Evolutionary conservation across 35 echinoderm and acorn worm species (phyloP).

Genomic region (Anneissia japonica): DNA sequence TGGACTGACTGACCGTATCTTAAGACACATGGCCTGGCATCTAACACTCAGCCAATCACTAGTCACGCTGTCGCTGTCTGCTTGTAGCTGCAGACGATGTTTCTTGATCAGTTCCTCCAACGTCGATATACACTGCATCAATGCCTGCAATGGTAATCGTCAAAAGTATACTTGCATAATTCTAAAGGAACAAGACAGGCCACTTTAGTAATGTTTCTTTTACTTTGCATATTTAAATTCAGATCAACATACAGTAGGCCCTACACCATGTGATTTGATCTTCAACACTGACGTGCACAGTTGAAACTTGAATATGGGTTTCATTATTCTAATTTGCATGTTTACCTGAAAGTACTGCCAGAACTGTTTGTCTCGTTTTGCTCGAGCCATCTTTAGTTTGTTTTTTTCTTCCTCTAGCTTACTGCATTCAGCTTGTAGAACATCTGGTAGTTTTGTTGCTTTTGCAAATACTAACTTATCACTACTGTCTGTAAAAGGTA

Average conservation of each 20-base stretch:
- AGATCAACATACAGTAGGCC: too few relatives aligned
- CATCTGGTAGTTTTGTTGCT: conserved; percentile 69
- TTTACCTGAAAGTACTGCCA: conserved; percentile 87
- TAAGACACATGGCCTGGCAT: conserved; percentile 84
- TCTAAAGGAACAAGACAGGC: too few relatives aligned
- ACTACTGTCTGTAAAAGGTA: conserved; percentile 17
- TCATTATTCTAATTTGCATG: too few relatives aligned
- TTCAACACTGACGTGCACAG: too few relatives aligned
- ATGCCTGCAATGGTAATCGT: conserved; percentile 24
- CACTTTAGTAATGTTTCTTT: too few relatives aligned
- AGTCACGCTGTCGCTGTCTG: conserved; percentile 73
- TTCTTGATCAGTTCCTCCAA: conserved; percentile 73
- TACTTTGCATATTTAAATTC: too few relatives aligned
- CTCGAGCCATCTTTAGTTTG: conserved; percentile 54
- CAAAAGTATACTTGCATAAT: too few relatives aligned
- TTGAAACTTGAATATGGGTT: too few relatives aligned
- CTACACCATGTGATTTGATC: too few relatives aligned
- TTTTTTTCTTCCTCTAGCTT: conserved; percentile 68
- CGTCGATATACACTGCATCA: conserved; percentile 51
- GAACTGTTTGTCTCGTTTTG: conserved; percentile 69
- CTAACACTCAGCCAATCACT: conserved; percentile 69
- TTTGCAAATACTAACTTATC: conserved; percentile 82
- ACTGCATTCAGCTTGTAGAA: conserved; percentile 58
- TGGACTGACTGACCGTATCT: conserved; percentile 90
- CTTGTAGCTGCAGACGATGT: conserved; percentile 64